phyloP scores from a whole-genome alignment of 2,888 invertebrate species.

The Cryptus viduatorius region DNA sequence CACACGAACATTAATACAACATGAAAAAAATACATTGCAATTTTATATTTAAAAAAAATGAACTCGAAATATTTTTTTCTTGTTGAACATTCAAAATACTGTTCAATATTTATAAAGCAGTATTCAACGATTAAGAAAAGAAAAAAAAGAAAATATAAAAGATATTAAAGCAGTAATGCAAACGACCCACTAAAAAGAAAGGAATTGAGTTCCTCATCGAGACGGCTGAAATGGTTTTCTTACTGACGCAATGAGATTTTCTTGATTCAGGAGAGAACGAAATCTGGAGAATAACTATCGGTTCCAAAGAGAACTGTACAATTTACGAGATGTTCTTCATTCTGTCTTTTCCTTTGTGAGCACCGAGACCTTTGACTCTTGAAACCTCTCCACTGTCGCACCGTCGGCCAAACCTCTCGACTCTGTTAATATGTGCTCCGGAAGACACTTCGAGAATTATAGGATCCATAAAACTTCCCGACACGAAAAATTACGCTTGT shows the following conservation, averaged over 20 bases:
- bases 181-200: neutral
- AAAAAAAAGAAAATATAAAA: neutral
- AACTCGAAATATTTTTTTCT: too few relatives aligned
- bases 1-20: neutral
- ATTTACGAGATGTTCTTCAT: constrained; percentile 66
- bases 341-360: constrained; percentile 39
- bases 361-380: constrained; percentile 43
- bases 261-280: neutral
- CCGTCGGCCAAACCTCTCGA: constrained; percentile 58
- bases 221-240: neutral
- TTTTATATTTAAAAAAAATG: too few relatives aligned
- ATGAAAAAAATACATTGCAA: neutral
- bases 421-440: constrained; percentile 63
- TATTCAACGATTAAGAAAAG: neutral
- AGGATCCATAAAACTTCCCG: constrained; percentile 72
- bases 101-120: neutral
- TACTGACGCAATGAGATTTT: neutral
- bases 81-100: too few relatives aligned
- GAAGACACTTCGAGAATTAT: constrained; percentile 71
- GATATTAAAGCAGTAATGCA: neutral
- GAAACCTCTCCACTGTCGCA: constrained; percentile 40
- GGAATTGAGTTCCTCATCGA: neutral
- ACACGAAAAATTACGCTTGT: constrained; percentile 70
- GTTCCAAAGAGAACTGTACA: constrained; percentile 56
- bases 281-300: constrained; percentile 7